Evolutionary conservation across 2,888 invertebrate species (phyloP), one percentile per base, ranked within the genome.

Genomic region (Archaeoteleia sp.): DNA sequence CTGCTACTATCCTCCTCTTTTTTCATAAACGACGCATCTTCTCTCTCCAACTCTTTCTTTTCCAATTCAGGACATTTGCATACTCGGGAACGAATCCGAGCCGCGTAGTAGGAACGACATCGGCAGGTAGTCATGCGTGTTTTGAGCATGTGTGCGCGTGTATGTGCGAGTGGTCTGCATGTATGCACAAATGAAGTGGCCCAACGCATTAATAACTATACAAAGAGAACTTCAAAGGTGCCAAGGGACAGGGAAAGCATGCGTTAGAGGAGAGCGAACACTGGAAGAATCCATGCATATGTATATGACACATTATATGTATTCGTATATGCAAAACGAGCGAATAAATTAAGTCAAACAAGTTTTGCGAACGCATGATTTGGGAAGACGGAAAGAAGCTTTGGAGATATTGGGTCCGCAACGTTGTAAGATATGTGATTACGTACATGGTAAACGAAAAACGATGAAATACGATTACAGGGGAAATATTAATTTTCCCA

Each of bases 171-270:
- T 5, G 20, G 3, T 20, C 3, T 4, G 20, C 20, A 5, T 20
- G 20, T 20, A 5, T 20, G 20, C 20, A 20, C 3, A 20, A 82
- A 82, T 82, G 82, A 82, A 82, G 82, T 82, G 80, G 80, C 79
- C 76, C 77, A 73, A 74, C 79, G 79, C 79, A 79, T 82, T 82
- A 82, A 83, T 83, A 82, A 78, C 78, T 78, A 71, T 69, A 82
- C 79, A 81, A 81, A 78, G 71, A 79, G 76, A 72, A 75, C 65
- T 75, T 30, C 27, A 35, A 49, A 42, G 9, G 54, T 27, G 43
- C 27, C 30, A 40, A 20, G 20, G 20, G 20, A 20, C 17, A n/a
- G 51, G 25, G 53, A 20, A 5, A 2, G 20, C 20, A 5, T 5
- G 20, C 20, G 20, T 20, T 20, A 20, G 20, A 5, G 3, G 20